Percentiles rank a stretch among this genome's conserved stretches.
phyloP scores from a whole-genome alignment of 1,140 invertebrate species.

The Drosophila kurseongensis region DNA sequence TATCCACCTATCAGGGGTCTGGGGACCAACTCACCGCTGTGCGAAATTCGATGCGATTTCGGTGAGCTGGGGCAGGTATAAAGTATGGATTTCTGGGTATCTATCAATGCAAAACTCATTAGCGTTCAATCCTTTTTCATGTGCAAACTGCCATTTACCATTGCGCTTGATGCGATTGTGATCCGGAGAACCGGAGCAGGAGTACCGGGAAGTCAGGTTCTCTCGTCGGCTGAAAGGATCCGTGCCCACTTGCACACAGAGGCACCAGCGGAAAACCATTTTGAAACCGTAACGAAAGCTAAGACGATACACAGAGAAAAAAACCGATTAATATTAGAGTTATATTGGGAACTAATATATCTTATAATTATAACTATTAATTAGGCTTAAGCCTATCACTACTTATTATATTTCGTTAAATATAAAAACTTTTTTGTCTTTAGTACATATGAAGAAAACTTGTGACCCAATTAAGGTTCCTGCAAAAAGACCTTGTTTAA shows the following conservation, averaged over 20 bases:
- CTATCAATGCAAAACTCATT: slow-evolving; percentile 40
- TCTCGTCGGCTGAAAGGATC: slow-evolving; percentile 88
- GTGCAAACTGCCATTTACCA: slow-evolving; percentile 85
- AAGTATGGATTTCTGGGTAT: slow-evolving; percentile 84
- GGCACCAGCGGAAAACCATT: slow-evolving; percentile 93
- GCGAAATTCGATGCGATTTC: slow-evolving; percentile 78
- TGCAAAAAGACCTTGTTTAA: background rate
- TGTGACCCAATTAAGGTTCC: too few species aligned
- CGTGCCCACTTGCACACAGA: slow-evolving; percentile 88
- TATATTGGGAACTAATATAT: too few species aligned
- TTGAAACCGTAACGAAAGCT: slow-evolving; percentile 95
- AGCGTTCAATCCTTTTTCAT: slow-evolving; percentile 10
- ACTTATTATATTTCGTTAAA: too few species aligned
- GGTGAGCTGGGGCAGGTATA: slow-evolving; percentile 82
- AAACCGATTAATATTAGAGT: background rate
- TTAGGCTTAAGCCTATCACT: too few species aligned
- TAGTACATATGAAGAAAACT: too few species aligned
- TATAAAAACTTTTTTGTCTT: too few species aligned
- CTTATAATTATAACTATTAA: too few species aligned
- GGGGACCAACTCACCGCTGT: slow-evolving; percentile 64
- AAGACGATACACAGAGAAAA: slow-evolving; percentile 30
- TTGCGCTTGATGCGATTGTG: slow-evolving; percentile 89
- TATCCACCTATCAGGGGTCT: too few species aligned
- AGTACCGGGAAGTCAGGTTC: slow-evolving; percentile 89
- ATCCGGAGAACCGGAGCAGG: slow-evolving; percentile 90